phyloP scores from a whole-genome alignment of 2,888 invertebrate genomes.

The Cheilosia soror region DNA sequence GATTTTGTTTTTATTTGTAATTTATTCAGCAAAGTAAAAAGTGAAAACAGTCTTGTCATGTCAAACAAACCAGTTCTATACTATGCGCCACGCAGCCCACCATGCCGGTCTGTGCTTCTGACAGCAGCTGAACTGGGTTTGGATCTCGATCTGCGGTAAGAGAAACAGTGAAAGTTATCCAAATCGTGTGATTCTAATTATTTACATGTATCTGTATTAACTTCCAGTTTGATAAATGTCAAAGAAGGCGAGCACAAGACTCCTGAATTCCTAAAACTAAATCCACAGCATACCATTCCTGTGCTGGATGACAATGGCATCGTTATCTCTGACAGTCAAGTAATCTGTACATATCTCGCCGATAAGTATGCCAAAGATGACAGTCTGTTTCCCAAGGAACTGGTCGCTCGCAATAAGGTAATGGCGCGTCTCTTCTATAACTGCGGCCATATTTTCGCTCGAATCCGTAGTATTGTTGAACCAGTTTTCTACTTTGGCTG shows the following conservation, averaged over 20 bases:
- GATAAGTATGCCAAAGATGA: constrained; percentile 85
- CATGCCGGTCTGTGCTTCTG: constrained; percentile 87
- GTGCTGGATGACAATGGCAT: constrained; percentile 82
- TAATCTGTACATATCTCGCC: constrained; percentile 85
- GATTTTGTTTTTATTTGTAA: background rate
- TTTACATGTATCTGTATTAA: constrained; percentile 1
- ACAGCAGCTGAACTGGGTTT: constrained; percentile 87
- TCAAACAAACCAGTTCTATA: constrained; percentile 84
- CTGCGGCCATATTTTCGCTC: constrained; percentile 81
- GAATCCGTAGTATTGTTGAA: constrained; percentile 81
- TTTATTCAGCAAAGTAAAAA: background rate
- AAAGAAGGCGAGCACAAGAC: constrained; percentile 80
- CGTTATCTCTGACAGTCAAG: constrained; percentile 83
- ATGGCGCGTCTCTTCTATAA: constrained; percentile 81
- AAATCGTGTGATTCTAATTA: too few species aligned
- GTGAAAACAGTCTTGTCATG: constrained; percentile 73
- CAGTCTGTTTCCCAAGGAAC: constrained; percentile 85
- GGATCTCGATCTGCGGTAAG: constrained; percentile 85
- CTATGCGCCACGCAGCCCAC: constrained; percentile 87
- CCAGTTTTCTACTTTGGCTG: constrained; percentile 82
- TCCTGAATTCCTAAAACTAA: constrained; percentile 84
- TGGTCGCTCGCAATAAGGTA: constrained; percentile 84
- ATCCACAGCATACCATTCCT: constrained; percentile 85
- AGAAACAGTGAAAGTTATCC: background rate
- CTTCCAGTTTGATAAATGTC: constrained; percentile 80